Evolutionary conservation across 2,888 invertebrate genomes (phyloP).

Genomic region (Alloplasta piceator): DNA sequence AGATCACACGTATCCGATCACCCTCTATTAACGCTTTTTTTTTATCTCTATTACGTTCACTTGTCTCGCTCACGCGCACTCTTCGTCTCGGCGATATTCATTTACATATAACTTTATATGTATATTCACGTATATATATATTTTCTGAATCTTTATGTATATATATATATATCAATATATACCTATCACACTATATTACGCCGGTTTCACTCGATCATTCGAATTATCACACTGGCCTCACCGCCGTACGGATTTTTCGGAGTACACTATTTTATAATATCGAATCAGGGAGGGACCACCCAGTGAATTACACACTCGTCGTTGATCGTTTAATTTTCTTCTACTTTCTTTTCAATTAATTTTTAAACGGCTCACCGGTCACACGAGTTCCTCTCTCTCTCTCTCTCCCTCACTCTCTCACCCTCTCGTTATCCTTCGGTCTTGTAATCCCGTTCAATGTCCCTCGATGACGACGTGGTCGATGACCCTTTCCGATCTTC

Average conservation of each 20-base stretch:
- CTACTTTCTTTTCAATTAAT: constrained; percentile 29
- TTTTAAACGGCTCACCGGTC: constrained; percentile 73
- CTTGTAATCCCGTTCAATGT: constrained; percentile 78
- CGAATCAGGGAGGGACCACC: constrained; percentile 53
- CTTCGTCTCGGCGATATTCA: constrained; percentile 67
- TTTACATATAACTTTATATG: constrained; percentile 57
- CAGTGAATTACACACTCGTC: constrained; percentile 60
- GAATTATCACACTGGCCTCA: constrained; percentile 79
- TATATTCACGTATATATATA: constrained; percentile 66
- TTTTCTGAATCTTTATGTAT: constrained; percentile 66
- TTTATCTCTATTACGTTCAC: constrained; percentile 62
- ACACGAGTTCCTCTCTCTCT: constrained; percentile 69
- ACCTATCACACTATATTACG: constrained; percentile 66
- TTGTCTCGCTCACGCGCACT: constrained; percentile 71
- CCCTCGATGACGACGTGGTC: constrained; percentile 76
- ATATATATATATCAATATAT: constrained; percentile 65
- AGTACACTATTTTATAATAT: constrained; percentile 76
- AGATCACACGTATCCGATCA: constrained; percentile 61
- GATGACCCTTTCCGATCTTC: constrained; percentile 78
- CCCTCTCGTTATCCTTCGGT: constrained; percentile 73
- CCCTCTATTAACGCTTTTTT: constrained; percentile 60
- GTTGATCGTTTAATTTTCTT: constrained; percentile 35
- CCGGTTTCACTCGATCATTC: constrained; percentile 65
- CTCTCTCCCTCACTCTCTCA: too few species aligned
- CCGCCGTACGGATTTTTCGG: constrained; percentile 76